Base-by-base conservation (phyloP, 2,113 vertebrate genomes). In the Pygoscelis antarcticus region DNA sequence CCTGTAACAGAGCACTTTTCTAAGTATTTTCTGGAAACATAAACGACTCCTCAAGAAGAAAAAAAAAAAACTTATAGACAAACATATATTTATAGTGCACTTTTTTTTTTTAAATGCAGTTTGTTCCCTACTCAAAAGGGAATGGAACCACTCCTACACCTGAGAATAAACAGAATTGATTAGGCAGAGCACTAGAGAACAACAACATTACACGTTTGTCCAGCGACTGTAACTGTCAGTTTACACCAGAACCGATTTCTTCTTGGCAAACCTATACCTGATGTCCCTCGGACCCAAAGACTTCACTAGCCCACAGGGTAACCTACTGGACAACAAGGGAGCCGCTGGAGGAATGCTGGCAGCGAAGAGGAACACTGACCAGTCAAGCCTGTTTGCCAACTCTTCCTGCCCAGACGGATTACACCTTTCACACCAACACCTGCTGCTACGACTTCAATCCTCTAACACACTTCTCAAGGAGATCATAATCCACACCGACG, bases 181-280 rank as follows among this genome's bases (percentile, higher is more conserved):
- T 3, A 29, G 44, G 32, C 71, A 58, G 42, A 36, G 47, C 8
- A 10, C 30, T 8, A 44, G 10, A 69, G 4, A 60, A 58, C 18
- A 44, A 30, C 11, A 3, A 7, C 10, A 3, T 2, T 11, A 30
- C 1, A 2, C 0, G 1, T 22, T 23, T 32, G 70, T 6, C 25
- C 65, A 66, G 60, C 23, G 25, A 17, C 10, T 8, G 2, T 0
- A 55, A 8, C 64, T 26, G 23, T 3, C 49, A n/a, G 18, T 10
- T 60, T 23, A 36, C 42, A n/a, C 7, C 40, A 19, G 7, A 32
- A 13, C 25, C 8, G 7, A 18, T 6, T 62, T 13, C 64, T 25
- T 10, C 19, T 10, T 21, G 11, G 82, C 36, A 82, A 27, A 26
- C 36, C 23, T 14, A 8, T 13, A 60, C 29, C 44, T 2, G 22